Percentiles rank a stretch among this genome's conserved stretches.
These are phyloP conservation scores for Troides aeacus DNA, from an alignment of 2,888 invertebrate genomes.

Conservation along the genomic window DNA sequence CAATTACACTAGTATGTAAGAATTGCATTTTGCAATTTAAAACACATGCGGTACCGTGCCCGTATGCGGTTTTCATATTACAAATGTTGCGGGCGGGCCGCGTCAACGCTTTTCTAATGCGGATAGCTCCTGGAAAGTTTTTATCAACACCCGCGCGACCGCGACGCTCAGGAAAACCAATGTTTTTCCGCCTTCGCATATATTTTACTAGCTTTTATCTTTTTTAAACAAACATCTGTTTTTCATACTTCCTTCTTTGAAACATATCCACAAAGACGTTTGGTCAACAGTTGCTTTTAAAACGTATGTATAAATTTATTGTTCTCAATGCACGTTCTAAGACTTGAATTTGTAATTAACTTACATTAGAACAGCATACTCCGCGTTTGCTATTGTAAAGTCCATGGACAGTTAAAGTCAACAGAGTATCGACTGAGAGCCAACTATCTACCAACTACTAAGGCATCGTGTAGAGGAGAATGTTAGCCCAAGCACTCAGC, in stretches of 20 bases:
- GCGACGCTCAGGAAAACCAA: background rate
- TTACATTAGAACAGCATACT: conserved; percentile 8
- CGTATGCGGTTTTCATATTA: conserved; percentile 8
- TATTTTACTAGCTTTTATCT: conserved; percentile 4
- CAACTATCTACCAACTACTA: conserved; percentile 41
- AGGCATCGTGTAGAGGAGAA: conserved; percentile 24
- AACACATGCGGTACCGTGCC: background rate
- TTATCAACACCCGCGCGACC: conserved; percentile 16
- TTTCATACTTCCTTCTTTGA: background rate
- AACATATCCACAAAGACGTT: background rate
- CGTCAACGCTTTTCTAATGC: conserved; percentile 10
- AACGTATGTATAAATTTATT: background rate
- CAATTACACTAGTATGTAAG: conserved; percentile 1
- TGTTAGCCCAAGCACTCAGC: conserved; percentile 56
- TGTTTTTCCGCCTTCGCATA: background rate
- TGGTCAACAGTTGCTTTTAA: conserved; percentile 4
- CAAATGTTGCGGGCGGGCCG: conserved; percentile 4
- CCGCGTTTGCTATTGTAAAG: conserved; percentile 37
- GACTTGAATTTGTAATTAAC: conserved; percentile 19
- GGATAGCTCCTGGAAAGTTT: conserved; percentile 18
- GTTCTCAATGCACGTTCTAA: background rate
- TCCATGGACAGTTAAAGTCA: conserved; percentile 50
- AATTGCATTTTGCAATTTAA: background rate
- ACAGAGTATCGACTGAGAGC: conserved; percentile 44
- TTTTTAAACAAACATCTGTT: conserved; percentile 5